phyloP scores from a whole-genome alignment of 2,888 invertebrate species.

The Sminthurinus aureus region DNA sequence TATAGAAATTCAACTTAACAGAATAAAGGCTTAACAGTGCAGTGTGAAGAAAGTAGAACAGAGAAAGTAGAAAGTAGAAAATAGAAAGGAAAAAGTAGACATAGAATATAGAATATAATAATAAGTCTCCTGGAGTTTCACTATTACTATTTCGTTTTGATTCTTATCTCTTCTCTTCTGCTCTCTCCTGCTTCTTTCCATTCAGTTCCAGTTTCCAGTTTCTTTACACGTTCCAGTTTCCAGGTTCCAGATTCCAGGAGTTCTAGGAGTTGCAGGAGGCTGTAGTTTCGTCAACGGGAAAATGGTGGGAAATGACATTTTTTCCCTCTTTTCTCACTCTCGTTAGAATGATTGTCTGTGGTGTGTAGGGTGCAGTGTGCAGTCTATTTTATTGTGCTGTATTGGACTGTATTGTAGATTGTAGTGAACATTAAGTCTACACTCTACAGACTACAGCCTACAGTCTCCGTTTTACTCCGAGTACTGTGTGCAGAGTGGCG shows the following conservation, averaged over 20 bases:
- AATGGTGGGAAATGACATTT: slow-evolving; percentile 34
- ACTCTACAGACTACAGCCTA: no score
- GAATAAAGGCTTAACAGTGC: no score
- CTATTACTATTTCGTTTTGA: background rate
- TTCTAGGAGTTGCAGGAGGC: no score
- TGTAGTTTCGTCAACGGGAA: background rate
- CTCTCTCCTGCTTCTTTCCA: background rate
- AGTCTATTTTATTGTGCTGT: no score
- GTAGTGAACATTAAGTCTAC: no score
- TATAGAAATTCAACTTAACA: background rate
- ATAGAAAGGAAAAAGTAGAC: background rate
- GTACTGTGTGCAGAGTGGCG: background rate
- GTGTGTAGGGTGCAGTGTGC: no score
- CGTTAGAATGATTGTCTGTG: slow-evolving; percentile 38
- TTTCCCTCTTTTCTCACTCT: no score
- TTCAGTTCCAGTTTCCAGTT: slow-evolving; percentile 5
- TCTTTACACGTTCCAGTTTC: slow-evolving; percentile 5
- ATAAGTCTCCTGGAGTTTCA: slow-evolving; percentile 3
- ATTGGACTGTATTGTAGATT: no score
- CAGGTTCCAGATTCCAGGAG: no score
- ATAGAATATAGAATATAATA: background rate
- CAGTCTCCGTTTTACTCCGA: no score
- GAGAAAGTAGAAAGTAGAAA: background rate
- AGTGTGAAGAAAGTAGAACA: background rate
- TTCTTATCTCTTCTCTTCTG: background rate